Percentiles rank a stretch among this genome's conserved stretches.
Evolutionary conservation across 2,113 vertebrate species (phyloP).

Genomic region (Crocuta crocuta): DNA sequence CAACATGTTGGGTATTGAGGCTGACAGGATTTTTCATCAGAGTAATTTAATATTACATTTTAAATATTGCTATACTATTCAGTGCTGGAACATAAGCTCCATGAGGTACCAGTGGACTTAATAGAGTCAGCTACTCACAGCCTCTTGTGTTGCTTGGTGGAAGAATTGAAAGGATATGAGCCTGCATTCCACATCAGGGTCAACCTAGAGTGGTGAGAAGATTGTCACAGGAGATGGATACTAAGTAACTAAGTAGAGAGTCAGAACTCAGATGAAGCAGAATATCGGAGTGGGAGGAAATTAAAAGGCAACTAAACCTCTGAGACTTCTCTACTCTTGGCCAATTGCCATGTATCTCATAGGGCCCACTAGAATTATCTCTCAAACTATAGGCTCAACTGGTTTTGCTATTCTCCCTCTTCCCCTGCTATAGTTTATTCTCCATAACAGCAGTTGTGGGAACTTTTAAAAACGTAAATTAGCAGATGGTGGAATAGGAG

Average conservation of each 20-base stretch:
- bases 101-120: not conserved
- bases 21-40: not conserved
- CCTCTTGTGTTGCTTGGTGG: not conserved
- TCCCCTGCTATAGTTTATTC: not conserved
- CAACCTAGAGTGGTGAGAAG: not conserved
- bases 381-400: not conserved
- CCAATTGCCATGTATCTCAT: not conserved
- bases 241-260: not conserved
- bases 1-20: not conserved
- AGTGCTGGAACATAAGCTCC: not conserved
- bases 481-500: not conserved
- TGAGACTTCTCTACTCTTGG: fast-evolving
- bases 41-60: not conserved
- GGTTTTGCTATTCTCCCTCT: not conserved
- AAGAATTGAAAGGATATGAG: not conserved
- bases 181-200: not conserved
- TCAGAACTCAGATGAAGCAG: not conserved
- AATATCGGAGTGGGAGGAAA: not conserved
- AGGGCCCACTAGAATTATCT: not conserved
- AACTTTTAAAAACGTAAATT: not conserved
- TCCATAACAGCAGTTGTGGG: not conserved
- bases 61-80: not conserved
- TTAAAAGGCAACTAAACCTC: not conserved
- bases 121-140: not conserved
- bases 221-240: not conserved